These are phyloP conservation scores for Trichomycterus rosablanca DNA, from an alignment of 2,113 vertebrate species.

Conservation along the genomic window DNA sequence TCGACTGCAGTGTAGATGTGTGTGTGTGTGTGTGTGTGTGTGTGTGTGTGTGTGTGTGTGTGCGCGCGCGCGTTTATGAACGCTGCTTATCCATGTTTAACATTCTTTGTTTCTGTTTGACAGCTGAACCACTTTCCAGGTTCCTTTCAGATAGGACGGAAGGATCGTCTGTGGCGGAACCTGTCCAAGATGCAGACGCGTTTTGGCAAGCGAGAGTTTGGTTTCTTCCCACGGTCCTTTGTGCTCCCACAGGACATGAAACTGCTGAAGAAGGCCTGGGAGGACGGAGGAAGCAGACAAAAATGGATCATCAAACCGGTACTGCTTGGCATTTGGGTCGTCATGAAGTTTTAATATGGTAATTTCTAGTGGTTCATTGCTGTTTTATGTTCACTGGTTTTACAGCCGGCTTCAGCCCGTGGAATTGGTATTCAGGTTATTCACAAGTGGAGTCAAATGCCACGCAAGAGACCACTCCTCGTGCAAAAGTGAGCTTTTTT, in stretches of 20 bases:
- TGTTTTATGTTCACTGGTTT: constrained; percentile 2
- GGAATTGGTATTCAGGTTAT: constrained; percentile 97
- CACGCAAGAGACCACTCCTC: constrained; percentile 84
- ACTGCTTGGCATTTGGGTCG: background rate
- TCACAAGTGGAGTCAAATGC: constrained; percentile 96
- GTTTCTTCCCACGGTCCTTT: constrained; percentile 91
- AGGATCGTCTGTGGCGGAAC: constrained; percentile 93
- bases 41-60: no score
- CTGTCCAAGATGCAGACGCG: constrained; percentile 86
- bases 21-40: no score
- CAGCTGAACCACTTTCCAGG: constrained; percentile 97
- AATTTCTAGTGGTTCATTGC: background rate
- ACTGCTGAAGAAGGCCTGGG: constrained; percentile 86
- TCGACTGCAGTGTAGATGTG: no score
- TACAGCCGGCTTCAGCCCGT: constrained; percentile 90
- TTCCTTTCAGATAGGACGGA: constrained; percentile 95
- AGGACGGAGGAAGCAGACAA: constrained; percentile 75
- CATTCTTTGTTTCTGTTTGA: constrained; percentile 33
- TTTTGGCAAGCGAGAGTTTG: constrained; percentile 89
- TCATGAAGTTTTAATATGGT: background rate
- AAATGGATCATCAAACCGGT: constrained; percentile 99
- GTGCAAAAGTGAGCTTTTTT: constrained; percentile 83
- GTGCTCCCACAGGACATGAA: constrained; percentile 93
- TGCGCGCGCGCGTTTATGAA: no score
- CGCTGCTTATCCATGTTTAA: constrained; percentile 1